Conservation (phyloP, 2,113 vertebrate genomes). For the Corvus cornix region DNA sequence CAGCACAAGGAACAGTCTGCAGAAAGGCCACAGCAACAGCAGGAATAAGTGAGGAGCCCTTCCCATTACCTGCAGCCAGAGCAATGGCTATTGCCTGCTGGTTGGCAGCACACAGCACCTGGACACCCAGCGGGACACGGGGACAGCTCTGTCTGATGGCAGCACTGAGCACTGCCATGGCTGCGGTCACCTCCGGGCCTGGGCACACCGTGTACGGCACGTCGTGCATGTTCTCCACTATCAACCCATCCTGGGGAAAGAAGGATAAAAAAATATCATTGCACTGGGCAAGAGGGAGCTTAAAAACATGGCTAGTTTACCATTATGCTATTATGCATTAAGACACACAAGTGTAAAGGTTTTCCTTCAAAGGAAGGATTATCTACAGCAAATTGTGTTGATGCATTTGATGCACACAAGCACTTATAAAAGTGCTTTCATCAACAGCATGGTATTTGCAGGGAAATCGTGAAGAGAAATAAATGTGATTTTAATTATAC, state of each 20-base stretch:
- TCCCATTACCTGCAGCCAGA: conserved; percentile 80
- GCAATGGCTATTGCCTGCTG: conserved; percentile 78
- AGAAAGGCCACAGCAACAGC: not conserved
- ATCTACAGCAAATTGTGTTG: not conserved
- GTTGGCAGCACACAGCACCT: conserved; percentile 84
- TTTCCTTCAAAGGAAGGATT: conserved; percentile 28
- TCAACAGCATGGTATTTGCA: conserved; percentile 7
- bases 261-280: not conserved
- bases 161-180: conserved; percentile 75
- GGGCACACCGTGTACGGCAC: conserved; percentile 76
- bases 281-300: not conserved
- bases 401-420: not conserved
- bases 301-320: not conserved
- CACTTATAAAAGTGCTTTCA: not conserved
- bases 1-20: not conserved
- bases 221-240: conserved; percentile 91
- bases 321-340: fast-evolving
- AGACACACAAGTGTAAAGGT: not conserved
- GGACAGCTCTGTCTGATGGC: conserved; percentile 75
- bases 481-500: conserved; percentile 51
- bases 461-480: conserved; percentile 19
- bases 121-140: conserved; percentile 74
- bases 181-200: conserved; percentile 81
- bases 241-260: conserved; percentile 78
- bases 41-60: not conserved